Evolutionary conservation across 1,140 invertebrate species (phyloP).

Genomic region (Brachionus sp.): DNA sequence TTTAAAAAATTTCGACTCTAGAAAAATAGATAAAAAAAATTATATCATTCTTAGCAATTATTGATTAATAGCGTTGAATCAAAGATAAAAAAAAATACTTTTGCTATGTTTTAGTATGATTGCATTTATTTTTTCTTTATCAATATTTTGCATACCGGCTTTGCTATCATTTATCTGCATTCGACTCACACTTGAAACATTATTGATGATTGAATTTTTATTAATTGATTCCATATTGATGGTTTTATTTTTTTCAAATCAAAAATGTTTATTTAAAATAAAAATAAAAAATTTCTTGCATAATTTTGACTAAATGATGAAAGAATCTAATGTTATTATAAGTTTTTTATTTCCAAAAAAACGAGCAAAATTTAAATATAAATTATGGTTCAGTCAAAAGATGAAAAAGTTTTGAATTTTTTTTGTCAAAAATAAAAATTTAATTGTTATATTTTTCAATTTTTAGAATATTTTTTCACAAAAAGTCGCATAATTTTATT

Average conservation of each 20-base stretch:
- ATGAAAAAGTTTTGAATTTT: no score
- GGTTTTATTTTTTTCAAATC: background rate
- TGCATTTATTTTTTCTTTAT: slow-evolving; percentile 64
- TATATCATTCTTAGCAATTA: no score
- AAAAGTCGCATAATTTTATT: no score
- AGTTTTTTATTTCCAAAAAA: background rate
- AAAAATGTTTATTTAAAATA: background rate
- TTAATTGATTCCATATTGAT: background rate
- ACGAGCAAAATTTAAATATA: background rate
- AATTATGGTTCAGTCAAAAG: no score
- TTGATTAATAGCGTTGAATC: background rate
- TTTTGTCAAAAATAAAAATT: no score
- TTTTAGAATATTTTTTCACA: no score
- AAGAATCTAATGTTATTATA: background rate
- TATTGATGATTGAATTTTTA: background rate
- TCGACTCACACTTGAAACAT: slow-evolving; percentile 12
- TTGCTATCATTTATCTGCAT: slow-evolving; percentile 59
- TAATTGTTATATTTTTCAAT: no score
- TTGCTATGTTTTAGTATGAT: slow-evolving; percentile 64
- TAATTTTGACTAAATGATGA: background rate
- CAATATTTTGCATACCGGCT: slow-evolving; percentile 65
- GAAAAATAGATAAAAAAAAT: background rate
- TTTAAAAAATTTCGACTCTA: slow-evolving; percentile 64
- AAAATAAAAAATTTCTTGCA: background rate
- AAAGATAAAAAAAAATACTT: slow-evolving; percentile 52